Evolutionary conservation across 2,113 vertebrate species (phyloP).

Genomic region (Peromyscus polionotus): DNA sequence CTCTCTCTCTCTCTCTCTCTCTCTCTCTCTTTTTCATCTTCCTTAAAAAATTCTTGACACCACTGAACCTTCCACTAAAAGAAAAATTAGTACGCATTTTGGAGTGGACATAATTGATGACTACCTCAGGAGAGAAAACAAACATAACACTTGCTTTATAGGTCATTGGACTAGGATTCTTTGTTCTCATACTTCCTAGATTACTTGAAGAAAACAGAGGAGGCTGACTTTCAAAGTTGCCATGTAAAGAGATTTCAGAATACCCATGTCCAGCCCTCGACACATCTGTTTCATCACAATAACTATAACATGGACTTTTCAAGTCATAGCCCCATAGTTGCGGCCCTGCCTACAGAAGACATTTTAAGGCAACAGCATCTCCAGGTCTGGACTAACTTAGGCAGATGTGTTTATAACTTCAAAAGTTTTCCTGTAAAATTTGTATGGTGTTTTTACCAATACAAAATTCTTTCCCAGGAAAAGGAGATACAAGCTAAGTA

Average conservation of each 20-base stretch:
- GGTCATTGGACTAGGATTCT: constrained; percentile 28
- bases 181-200: not conserved
- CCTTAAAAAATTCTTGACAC: constrained; percentile 33
- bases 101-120: constrained; percentile 29
- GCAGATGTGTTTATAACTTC: constrained; percentile 1
- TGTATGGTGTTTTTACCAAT: not conserved
- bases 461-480: not conserved
- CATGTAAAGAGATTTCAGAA: constrained; percentile 22
- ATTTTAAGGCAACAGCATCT: constrained; percentile 2
- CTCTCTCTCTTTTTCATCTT: constrained; percentile 34
- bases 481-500: not conserved
- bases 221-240: not conserved
- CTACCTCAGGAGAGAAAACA: constrained; percentile 22
- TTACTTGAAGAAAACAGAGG: not conserved
- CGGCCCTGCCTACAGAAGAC: not conserved
- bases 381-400: not conserved
- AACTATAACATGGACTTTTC: not conserved
- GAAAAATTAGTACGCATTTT: constrained; percentile 13
- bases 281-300: not conserved
- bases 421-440: not conserved
- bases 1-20: not conserved
- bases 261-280: not conserved
- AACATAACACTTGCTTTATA: constrained; percentile 1
- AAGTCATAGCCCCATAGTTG: not conserved
- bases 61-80: constrained; percentile 41